Conservation (phyloP, 2,113 vertebrate genomes). For the Mastomys coucha region DNA sequence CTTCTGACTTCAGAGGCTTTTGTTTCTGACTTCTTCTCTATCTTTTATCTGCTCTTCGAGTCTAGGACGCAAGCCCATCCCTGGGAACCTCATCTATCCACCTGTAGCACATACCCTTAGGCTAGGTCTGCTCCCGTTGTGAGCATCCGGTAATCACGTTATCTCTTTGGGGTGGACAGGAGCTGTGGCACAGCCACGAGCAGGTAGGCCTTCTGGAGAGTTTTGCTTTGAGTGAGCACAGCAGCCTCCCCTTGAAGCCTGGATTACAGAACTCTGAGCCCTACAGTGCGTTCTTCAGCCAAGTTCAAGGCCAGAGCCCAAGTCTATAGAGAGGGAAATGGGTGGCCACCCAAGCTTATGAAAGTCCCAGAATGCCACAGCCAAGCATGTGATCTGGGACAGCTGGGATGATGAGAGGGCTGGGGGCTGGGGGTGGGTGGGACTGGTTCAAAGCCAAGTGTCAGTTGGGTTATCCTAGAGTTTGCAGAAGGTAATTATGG, state of each 20-base stretch:
- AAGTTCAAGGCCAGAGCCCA: background rate
- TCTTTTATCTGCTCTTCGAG: background rate
- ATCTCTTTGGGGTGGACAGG: background rate
- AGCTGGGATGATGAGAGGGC: background rate
- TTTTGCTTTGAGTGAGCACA: background rate
- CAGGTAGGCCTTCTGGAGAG: fast-evolving
- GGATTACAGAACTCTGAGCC: background rate
- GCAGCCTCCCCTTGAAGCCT: background rate
- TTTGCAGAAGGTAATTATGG: conserved; percentile 40
- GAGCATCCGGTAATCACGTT: background rate
- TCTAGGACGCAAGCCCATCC: background rate
- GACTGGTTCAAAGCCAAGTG: background rate
- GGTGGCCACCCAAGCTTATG: background rate
- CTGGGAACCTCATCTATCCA: background rate
- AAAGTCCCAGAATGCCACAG: background rate
- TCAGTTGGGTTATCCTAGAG: background rate
- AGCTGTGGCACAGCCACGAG: background rate
- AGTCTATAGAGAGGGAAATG: background rate
- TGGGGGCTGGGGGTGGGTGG: background rate
- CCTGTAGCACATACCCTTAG: background rate
- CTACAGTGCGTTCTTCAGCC: background rate
- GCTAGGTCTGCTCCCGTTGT: background rate
- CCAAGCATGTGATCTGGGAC: background rate
- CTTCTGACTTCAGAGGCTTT: background rate
- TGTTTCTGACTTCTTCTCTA: background rate